phyloP scores from a whole-genome alignment of 2,113 vertebrate species.

The Loxodonta africana region DNA sequence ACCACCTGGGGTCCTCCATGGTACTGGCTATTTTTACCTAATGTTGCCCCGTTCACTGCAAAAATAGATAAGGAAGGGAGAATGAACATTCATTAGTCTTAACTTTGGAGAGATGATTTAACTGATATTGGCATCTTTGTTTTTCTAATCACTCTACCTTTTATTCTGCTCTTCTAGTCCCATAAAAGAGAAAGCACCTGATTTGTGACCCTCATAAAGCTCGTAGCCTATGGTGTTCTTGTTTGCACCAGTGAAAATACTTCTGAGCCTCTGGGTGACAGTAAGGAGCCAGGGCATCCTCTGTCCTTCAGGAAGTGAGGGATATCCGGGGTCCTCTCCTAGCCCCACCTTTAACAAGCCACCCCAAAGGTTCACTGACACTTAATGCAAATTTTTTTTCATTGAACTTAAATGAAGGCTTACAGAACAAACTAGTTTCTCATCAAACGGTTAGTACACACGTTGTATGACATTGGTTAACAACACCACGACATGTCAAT shows the following conservation, averaged over 20 bases:
- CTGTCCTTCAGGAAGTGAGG: background rate
- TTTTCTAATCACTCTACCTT: background rate
- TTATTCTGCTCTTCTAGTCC: background rate
- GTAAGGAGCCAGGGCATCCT: background rate
- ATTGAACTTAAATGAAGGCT: too few relatives aligned
- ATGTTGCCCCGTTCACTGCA: background rate
- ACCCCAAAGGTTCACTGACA: background rate
- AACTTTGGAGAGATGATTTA: background rate
- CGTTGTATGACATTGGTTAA: too few relatives aligned
- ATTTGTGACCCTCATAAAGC: background rate
- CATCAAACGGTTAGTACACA: too few relatives aligned
- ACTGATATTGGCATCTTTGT: background rate
- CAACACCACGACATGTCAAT: too few relatives aligned
- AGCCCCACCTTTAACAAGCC: background rate
- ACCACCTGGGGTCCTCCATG: background rate
- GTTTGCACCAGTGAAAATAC: background rate
- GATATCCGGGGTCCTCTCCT: background rate
- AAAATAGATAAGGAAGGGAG: background rate
- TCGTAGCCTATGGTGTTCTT: background rate
- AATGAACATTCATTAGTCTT: slow-evolving; percentile 53
- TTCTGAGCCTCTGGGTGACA: background rate
- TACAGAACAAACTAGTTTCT: too few relatives aligned
- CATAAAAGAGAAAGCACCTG: background rate
- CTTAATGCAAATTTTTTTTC: background rate
- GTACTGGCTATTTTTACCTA: background rate